Base-by-base conservation (phyloP, 2,797 vertebrate species). In the Otolemur crassicaudatus region DNA sequence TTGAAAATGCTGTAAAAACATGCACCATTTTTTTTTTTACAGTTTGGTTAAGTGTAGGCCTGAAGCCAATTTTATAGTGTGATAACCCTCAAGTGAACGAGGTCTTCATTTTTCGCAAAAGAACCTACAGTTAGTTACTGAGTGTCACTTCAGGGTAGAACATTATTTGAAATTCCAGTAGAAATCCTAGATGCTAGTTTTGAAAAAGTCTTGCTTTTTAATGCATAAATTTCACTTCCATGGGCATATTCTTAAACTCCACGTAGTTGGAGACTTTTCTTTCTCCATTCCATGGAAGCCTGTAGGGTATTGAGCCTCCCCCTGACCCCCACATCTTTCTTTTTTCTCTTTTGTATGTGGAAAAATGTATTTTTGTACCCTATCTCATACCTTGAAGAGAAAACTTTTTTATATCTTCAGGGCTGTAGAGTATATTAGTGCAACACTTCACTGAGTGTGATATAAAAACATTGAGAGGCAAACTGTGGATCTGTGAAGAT, bases 301-400 rank as follows among this genome's bases (percentile, higher is more conserved):
- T 70, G 7, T 53, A 80, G 89, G 27, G 13, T 46, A 2, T 23
- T 46, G n/a, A 58, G 37, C 87, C 43, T 77, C 7, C 25, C 34
- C 17, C 25, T 53, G 49, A 53, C 3, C 11, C 25, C 27, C 69
- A 53, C 56, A 14, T 61, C 67, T 69, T 61, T 84, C 56, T 93
- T 43, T 87, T 31, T 73, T 69, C 53, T 89, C 89, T 97, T 95
- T 98, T 96, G 87, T 97, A 96, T 29, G 90, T 97, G 95, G 85
- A 77, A 53, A 97, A 93, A 76, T 93, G 94, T 97, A 96, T 97
- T 97, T 98, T 97, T 97, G 92, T 97, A 97, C 53, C 94, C 46
- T 73, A 61, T 49, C 82, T 90, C 77, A 94, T 34, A 40, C 73
- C 87, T 92, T 58, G 83, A 92, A 81, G 93, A 80, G 75, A 90